Evolutionary conservation across 1,140 invertebrate genomes (phyloP).

Genomic region (Aphelenchoides fujianensis): DNA sequence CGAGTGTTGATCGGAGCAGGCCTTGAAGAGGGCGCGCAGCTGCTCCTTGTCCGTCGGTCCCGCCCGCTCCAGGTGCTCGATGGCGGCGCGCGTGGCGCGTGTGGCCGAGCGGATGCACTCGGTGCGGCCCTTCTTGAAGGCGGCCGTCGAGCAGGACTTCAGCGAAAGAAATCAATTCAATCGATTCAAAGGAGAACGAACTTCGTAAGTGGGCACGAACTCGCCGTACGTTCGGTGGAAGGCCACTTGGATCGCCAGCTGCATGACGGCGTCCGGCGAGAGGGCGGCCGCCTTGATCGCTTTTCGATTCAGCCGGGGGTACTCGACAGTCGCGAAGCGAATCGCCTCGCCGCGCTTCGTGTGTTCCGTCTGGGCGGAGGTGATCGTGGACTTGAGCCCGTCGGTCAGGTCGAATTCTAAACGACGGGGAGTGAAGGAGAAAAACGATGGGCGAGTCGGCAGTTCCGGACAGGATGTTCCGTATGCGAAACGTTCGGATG

Average conservation of each 20-base stretch:
- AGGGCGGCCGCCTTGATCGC: constrained; percentile 75
- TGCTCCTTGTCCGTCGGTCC: background rate
- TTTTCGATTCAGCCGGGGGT: constrained; percentile 63
- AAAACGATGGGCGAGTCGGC: too few relatives aligned
- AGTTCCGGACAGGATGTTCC: too few relatives aligned
- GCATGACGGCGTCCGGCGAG: constrained; percentile 85
- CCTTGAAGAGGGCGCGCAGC: constrained; percentile 69
- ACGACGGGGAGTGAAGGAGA: too few relatives aligned
- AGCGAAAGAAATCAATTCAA: too few relatives aligned
- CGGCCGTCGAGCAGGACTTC: constrained; percentile 93
- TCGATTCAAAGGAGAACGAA: too few relatives aligned
- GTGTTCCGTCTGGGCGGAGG: constrained; percentile 70
- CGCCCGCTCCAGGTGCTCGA: background rate
- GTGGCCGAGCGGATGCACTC: constrained; percentile 87
- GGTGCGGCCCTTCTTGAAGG: constrained; percentile 91
- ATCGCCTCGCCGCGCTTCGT: constrained; percentile 69
- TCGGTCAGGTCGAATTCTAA: constrained; percentile 75
- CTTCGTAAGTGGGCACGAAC: constrained; percentile 62
- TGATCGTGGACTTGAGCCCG: constrained; percentile 70
- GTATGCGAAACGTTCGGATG: too few relatives aligned
- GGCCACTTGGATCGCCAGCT: constrained; percentile 86
- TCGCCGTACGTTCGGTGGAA: constrained; percentile 73
- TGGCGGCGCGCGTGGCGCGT: constrained; percentile 71
- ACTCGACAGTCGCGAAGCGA: constrained; percentile 74
- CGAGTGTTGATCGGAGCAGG: constrained; percentile 79